These are phyloP conservation scores for Aurelia sp. DNA, from an alignment of 30 jellyfish, hydroid and myxozoan species.

Conservation along the genomic window DNA sequence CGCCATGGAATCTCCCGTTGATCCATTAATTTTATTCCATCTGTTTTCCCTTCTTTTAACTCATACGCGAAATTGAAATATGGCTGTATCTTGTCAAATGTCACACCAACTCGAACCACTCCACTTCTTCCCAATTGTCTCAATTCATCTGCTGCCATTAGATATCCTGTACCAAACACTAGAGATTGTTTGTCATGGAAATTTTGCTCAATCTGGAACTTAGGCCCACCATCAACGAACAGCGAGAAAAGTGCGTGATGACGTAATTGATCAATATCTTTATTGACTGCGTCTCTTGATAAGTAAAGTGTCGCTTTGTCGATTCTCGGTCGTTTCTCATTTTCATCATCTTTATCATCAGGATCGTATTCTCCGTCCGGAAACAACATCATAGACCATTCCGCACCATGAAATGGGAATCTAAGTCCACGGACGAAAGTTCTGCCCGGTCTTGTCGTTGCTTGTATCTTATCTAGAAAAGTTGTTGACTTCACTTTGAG, in stretches of 20 bases:
- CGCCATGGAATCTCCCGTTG: constrained; percentile 71
- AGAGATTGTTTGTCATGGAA: constrained; percentile 49
- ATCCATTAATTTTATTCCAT: constrained; percentile 35
- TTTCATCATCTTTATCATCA: constrained; percentile 7
- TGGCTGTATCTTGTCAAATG: constrained; percentile 47
- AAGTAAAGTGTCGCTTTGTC: constrained; percentile 58
- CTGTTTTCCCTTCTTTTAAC: constrained; percentile 7
- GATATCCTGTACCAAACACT: constrained; percentile 65
- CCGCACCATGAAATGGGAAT: constrained; percentile 68
- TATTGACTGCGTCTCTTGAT: constrained; percentile 51
- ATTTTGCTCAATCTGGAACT: constrained; percentile 48
- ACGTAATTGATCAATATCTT: constrained; percentile 30
- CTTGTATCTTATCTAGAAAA: constrained; percentile 64
- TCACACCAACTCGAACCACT: constrained; percentile 62
- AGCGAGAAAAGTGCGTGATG: constrained; percentile 52
- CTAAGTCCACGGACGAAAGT: constrained; percentile 38
- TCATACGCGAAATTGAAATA: constrained; percentile 68
- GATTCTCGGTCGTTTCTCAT: background rate
- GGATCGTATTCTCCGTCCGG: constrained; percentile 55
- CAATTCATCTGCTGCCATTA: constrained; percentile 54
- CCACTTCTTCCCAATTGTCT: constrained; percentile 35
- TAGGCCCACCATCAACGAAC: constrained; percentile 57
- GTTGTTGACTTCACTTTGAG: constrained; percentile 62
- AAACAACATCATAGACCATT: constrained; percentile 65
- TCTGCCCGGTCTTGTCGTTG: constrained; percentile 34